Evolutionary conservation across 2,888 invertebrate species (phyloP).

Genomic region (Coenonympha arcania): DNA sequence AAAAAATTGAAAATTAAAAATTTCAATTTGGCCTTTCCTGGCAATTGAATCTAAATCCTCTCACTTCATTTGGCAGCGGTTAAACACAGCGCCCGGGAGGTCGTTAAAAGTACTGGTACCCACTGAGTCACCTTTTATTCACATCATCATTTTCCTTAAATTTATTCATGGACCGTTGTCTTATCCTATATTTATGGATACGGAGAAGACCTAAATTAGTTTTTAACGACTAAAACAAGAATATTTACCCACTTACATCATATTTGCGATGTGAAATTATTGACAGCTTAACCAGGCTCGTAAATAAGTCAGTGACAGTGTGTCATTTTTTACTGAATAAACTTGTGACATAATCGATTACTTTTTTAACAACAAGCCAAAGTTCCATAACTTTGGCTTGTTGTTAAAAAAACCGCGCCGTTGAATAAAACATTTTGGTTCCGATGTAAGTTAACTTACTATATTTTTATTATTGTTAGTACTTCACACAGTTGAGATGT

Average conservation of each 20-base stretch:
- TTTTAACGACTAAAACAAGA: slow-evolving; percentile 9
- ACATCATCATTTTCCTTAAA: not conserved
- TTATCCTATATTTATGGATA: slow-evolving; percentile 6
- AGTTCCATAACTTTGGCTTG: too few relatives aligned
- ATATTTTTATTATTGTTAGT: too few relatives aligned
- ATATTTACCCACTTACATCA: slow-evolving; percentile 15
- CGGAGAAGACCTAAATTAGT: slow-evolving; percentile 8
- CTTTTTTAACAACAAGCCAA: slow-evolving; percentile 5
- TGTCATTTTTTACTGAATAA: slow-evolving; percentile 17
- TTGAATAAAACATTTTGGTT: too few relatives aligned
- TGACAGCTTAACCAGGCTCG: slow-evolving; percentile 14
- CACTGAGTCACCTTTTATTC: not conserved
- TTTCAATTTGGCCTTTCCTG: too few relatives aligned
- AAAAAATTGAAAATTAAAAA: too few relatives aligned
- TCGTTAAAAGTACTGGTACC: not conserved
- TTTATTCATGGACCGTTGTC: slow-evolving; percentile 7
- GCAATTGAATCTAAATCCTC: too few relatives aligned
- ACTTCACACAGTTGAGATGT: too few relatives aligned
- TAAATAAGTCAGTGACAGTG: slow-evolving; percentile 9
- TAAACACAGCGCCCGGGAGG: too few relatives aligned
- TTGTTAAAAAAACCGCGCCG: too few relatives aligned
- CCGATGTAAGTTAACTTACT: not conserved
- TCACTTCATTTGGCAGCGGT: too few relatives aligned
- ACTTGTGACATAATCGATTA: slow-evolving; percentile 10
- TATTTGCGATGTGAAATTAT: slow-evolving; percentile 3